Evolutionary conservation across 2,888 invertebrate genomes (phyloP).

Genomic region (Atrina japonica): DNA sequence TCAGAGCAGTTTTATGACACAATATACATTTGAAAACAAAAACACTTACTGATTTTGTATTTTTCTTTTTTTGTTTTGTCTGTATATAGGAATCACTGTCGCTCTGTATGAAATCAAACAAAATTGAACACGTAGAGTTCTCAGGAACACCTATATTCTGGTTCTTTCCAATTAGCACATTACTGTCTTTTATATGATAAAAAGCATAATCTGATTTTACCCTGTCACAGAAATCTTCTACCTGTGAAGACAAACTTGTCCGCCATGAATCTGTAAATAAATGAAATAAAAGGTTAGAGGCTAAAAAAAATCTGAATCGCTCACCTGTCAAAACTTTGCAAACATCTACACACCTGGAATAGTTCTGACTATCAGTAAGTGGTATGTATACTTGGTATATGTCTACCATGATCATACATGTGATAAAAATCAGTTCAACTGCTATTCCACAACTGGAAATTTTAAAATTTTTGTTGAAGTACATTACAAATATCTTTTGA

Average conservation of each 20-base stretch:
- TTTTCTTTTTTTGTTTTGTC: neutral
- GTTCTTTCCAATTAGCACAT: constrained; percentile 41
- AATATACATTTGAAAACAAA: constrained; percentile 3
- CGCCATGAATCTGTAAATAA: constrained; percentile 46
- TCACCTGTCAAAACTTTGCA: too few relatives aligned
- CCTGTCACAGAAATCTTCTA: constrained; percentile 39
- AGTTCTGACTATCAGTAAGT: neutral
- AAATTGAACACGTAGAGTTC: constrained; percentile 20
- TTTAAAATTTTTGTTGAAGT: too few relatives aligned
- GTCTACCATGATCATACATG: too few relatives aligned
- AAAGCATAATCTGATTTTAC: constrained; percentile 40
- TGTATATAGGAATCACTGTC: constrained; percentile 34
- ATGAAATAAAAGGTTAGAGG: constrained; percentile 20
- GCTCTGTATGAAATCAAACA: constrained; percentile 27
- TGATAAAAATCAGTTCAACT: too few relatives aligned
- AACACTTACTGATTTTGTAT: neutral
- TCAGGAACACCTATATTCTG: constrained; percentile 45
- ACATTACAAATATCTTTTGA: too few relatives aligned
- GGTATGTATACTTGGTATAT: too few relatives aligned
- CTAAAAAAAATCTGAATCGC: too few relatives aligned
- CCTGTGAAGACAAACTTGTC: constrained; percentile 35
- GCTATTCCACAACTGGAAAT: too few relatives aligned
- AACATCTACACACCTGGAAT: neutral
- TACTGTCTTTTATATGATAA: constrained; percentile 46
- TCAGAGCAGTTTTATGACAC: neutral